Percentiles rank a stretch among this genome's conserved stretches.
These are phyloP conservation scores for Plusia festucae DNA, from an alignment of 2,888 invertebrate genomes.

Conservation along the genomic window DNA sequence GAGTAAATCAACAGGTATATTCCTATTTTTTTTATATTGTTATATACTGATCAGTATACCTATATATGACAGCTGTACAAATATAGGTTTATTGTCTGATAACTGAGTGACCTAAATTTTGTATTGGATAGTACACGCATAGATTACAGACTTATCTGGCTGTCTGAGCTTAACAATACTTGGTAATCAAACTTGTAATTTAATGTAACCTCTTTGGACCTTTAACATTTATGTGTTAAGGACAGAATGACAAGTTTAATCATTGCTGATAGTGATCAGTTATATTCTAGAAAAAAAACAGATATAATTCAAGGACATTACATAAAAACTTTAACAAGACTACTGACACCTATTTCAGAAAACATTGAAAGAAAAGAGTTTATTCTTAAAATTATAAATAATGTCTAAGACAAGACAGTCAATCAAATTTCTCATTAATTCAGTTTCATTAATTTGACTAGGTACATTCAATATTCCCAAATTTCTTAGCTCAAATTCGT, in stretches of 20 bases:
- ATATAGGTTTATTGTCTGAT: slow-evolving; percentile 1
- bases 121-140: background rate
- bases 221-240: background rate
- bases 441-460: background rate
- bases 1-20: background rate
- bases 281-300: background rate
- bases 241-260: background rate
- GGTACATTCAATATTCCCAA: too few relatives aligned
- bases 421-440: background rate
- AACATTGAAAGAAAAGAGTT: background rate
- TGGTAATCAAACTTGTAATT: background rate
- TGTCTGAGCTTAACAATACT: background rate
- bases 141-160: background rate
- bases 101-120: background rate
- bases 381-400: background rate
- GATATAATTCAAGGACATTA: background rate
- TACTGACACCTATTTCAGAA: background rate
- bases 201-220: background rate
- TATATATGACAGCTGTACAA: background rate
- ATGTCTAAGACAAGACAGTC: background rate
- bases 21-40: background rate
- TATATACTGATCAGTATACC: background rate
- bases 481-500: background rate
- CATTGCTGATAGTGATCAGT: background rate
- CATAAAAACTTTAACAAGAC: background rate